Evolutionary conservation across 2,888 invertebrate species (phyloP).

Genomic region (Apodemia mormo): DNA sequence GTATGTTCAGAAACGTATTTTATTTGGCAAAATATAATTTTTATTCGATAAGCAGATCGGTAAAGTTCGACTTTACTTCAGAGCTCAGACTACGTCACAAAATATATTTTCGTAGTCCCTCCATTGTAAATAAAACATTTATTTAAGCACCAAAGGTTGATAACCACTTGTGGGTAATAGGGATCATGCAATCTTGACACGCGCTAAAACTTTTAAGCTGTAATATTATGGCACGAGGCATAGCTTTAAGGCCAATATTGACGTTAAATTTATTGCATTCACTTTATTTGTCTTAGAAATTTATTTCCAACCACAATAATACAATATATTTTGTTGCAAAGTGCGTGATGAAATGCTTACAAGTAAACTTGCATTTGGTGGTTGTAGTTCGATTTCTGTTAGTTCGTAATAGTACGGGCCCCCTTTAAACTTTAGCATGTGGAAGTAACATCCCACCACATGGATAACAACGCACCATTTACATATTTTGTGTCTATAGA

Average conservation of each 20-base stretch:
- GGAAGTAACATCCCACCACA: too few relatives aligned
- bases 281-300: conserved; percentile 16
- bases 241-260: conserved; percentile 28
- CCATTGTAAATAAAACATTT: not conserved
- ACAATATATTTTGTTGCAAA: not conserved
- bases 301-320: conserved; percentile 13
- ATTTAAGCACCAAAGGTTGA: not conserved
- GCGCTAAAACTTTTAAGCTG: conserved; percentile 25
- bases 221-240: conserved; percentile 30
- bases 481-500: too few relatives aligned
- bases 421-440: too few relatives aligned
- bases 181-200: conserved; percentile 21
- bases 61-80: too few relatives aligned
- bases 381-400: not conserved
- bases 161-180: not conserved
- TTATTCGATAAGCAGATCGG: too few relatives aligned
- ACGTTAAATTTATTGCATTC: conserved; percentile 24
- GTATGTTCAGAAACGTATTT: too few relatives aligned
- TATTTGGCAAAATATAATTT: too few relatives aligned
- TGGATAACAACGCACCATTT: too few relatives aligned
- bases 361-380: not conserved
- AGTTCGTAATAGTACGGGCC: too few relatives aligned
- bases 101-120: not conserved
- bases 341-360: conserved; percentile 3
- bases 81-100: too few relatives aligned